phyloP scores from a whole-genome alignment of 2,113 vertebrate species.

The Phalacrocorax aristotelis region DNA sequence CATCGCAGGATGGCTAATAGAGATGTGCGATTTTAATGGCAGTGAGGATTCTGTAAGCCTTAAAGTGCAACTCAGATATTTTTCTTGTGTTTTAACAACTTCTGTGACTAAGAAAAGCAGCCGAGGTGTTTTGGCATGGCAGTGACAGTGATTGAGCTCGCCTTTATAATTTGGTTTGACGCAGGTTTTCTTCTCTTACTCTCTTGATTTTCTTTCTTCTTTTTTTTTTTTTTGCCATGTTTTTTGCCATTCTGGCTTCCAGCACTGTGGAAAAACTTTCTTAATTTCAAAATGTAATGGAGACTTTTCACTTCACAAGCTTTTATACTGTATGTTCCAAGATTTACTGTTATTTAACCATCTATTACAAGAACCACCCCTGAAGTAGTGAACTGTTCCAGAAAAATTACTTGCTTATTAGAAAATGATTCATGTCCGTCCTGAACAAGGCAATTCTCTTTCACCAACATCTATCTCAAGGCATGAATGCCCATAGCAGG shows the following conservation, averaged over 20 bases:
- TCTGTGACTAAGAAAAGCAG: constrained; percentile 23
- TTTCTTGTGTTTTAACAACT: constrained; percentile 57
- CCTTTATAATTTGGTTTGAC: constrained; percentile 48
- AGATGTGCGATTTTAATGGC: not conserved
- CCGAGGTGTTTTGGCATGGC: not conserved
- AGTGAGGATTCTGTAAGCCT: not conserved
- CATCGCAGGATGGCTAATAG: not conserved
- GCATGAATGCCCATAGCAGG: not conserved
- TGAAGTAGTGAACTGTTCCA: not conserved
- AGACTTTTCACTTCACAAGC: not conserved
- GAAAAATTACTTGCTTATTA: constrained; percentile 26
- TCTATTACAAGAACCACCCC: constrained; percentile 1
- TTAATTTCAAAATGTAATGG: constrained; percentile 31
- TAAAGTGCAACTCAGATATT: not conserved
- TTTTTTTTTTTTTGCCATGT: not conserved
- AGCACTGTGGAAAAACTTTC: constrained; percentile 50
- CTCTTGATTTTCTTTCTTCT: not conserved
- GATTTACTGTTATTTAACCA: constrained; percentile 13
- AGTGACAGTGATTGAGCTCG: constrained; percentile 20
- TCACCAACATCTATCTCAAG: not conserved
- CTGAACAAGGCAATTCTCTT: constrained; percentile 1
- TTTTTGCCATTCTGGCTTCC: not conserved
- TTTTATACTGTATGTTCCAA: not conserved
- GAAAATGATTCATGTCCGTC: not conserved
- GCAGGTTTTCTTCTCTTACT: not conserved